Evolutionary conservation across 2,888 invertebrate genomes (phyloP).

Genomic region (Chloromyia formosa): DNA sequence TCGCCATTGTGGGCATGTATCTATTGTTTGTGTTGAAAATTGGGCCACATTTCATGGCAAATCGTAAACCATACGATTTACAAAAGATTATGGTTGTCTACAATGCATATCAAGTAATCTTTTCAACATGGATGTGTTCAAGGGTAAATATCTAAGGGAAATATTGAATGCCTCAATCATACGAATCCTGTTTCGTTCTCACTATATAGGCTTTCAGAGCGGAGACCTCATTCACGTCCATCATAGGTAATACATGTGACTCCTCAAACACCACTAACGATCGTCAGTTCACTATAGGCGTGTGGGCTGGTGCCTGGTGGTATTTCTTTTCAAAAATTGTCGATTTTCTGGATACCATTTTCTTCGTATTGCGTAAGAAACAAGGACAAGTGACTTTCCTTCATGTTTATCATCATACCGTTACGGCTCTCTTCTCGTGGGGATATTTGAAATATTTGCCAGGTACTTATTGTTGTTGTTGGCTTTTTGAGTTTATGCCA

Average conservation of each 20-base stretch:
- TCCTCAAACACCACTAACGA: constrained; percentile 10
- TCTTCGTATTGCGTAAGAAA: constrained; percentile 91
- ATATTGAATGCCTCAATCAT: background rate
- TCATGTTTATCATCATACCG: constrained; percentile 88
- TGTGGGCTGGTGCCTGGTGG: constrained; percentile 73
- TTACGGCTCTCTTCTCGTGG: constrained; percentile 83
- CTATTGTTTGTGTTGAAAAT: constrained; percentile 78
- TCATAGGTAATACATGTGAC: constrained; percentile 58
- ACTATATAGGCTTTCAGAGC: constrained; percentile 65
- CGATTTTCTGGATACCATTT: constrained; percentile 82
- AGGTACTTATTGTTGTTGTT: constrained; percentile 67
- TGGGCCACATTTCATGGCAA: constrained; percentile 80
- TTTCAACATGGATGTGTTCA: constrained; percentile 76
- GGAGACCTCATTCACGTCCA: constrained; percentile 70
- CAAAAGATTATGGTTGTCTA: constrained; percentile 79
- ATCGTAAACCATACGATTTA: constrained; percentile 76
- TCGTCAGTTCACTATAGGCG: constrained; percentile 53
- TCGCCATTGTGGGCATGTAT: constrained; percentile 72
- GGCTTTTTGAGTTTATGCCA: too few relatives aligned
- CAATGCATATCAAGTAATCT: constrained; percentile 87
- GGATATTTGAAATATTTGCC: constrained; percentile 81
- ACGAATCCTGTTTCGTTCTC: background rate
- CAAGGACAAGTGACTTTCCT: constrained; percentile 87
- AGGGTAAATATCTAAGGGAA: constrained; percentile 56
- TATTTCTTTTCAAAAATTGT: constrained; percentile 82